Conservation (phyloP, 1,140 invertebrate species). For the Drosophila insularis region DNA sequence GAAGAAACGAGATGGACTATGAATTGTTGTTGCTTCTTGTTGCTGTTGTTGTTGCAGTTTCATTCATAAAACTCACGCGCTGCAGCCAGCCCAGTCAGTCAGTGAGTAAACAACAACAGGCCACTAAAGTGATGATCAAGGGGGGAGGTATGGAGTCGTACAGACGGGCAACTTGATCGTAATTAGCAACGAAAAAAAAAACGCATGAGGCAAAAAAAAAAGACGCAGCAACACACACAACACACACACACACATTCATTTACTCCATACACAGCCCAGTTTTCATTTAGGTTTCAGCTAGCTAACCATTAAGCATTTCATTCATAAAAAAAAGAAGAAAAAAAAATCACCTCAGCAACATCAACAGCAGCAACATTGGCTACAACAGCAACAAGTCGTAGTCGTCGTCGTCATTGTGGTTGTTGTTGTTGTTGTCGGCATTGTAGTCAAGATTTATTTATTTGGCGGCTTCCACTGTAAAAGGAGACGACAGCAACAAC, state of each 20-base stretch:
- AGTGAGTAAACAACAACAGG: constrained; percentile 46
- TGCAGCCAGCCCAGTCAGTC: constrained; percentile 20
- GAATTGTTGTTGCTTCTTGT: constrained; percentile 1
- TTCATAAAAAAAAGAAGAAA: constrained; percentile 73
- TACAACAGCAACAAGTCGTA: constrained; percentile 24
- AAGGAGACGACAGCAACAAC: constrained; percentile 59
- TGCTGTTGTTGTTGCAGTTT: constrained; percentile 23
- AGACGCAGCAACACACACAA: constrained; percentile 18
- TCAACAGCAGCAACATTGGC: constrained; percentile 31
- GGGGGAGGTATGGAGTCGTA: background rate
- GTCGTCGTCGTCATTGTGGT: background rate
- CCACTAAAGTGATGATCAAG: background rate
- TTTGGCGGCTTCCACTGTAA: constrained; percentile 70
- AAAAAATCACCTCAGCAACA: constrained; percentile 38
- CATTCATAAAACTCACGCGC: constrained; percentile 54
- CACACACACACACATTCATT: background rate
- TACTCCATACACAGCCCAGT: constrained; percentile 26
- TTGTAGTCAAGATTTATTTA: constrained; percentile 72
- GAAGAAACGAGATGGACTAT: constrained; percentile 34
- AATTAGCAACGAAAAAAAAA: constrained; percentile 36
- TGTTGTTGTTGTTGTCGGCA: constrained; percentile 22
- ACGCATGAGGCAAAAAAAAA: constrained; percentile 26
- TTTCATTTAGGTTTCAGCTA: constrained; percentile 47
- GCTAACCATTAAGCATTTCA: constrained; percentile 61
- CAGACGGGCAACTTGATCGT: constrained; percentile 36